Evolutionary conservation across 2,113 vertebrate genomes (phyloP).

Genomic region (Kryptolebias marmoratus): DNA sequence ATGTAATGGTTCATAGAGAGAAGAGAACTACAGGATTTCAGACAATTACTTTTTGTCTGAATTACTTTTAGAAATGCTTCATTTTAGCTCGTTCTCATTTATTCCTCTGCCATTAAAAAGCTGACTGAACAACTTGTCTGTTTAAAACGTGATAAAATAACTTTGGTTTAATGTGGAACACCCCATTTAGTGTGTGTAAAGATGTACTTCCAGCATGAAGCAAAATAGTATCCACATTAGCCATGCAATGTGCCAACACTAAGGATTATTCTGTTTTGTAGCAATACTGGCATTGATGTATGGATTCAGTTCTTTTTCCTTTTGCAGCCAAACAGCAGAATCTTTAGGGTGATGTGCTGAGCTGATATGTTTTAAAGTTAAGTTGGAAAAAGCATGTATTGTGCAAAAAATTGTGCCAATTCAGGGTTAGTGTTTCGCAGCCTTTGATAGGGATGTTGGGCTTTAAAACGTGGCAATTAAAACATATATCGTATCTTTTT

Average conservation of each 20-base stretch:
- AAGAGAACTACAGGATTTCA: no score
- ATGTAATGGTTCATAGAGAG: no score
- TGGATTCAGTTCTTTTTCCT: no score
- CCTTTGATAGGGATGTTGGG: not conserved
- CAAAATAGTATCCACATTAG: not conserved
- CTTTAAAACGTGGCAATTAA: not conserved
- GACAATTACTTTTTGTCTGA: no score
- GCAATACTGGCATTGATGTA: not conserved
- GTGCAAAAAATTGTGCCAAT: not conserved
- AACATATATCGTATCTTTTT: not conserved
- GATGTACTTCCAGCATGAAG: not conserved
- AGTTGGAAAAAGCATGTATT: not conserved
- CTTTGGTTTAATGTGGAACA: no score
- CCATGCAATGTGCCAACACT: not conserved
- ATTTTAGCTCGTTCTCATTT: no score
- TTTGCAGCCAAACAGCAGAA: not conserved
- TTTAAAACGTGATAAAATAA: no score
- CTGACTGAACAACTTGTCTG: no score
- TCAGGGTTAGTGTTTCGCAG: not conserved
- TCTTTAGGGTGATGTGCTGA: not conserved
- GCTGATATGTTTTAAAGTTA: not conserved
- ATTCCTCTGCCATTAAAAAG: no score
- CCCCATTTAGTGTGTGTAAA: not conserved
- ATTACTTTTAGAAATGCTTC: no score
- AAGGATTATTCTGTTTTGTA: not conserved